Evolutionary conservation across 2,797 vertebrate genomes (phyloP), one percentile per base, ranked within the genome.

Genomic region (Odontamblyopus lacepedii): DNA sequence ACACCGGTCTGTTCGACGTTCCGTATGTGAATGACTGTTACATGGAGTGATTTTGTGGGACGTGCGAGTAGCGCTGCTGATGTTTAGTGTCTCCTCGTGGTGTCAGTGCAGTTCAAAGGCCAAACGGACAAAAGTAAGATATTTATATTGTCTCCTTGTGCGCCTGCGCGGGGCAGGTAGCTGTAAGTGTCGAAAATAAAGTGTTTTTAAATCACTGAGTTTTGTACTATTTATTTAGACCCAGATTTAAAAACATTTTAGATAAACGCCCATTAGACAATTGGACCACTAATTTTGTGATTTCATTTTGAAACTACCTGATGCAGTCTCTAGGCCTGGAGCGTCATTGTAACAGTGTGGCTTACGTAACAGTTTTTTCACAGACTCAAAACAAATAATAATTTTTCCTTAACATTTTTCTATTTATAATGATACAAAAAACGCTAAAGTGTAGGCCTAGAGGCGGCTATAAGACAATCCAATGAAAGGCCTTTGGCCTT

Each of bases 101-200:
- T 79, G 85, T 91, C 79, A 70, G 74, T 87, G 81, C 76, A 76
- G 88, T 87, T 86, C 69, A 83, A 78, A 85, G 71, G 68, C 32
- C 73, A 75, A 81, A 86, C 77, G 67, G 71, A 76, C 53, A 73
- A 92, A 87, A 87, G 7, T 67, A 80, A 85, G 78, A 89, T 92
- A 90, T 93, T 92, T 92, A 78, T 92, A 93, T 94, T 85, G 92
- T 95, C 73, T 90, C 68, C 67, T 84, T 81, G 84, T 91, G 85
- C 80, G 90, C 94, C 94, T 94, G 92, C 94, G 92, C 91, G 92
- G 89, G 86, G 83, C 90, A 92, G 88, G 82, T 95, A 88, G 88
- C 76, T 87, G 38, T 77, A 65, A 81, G 78, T 91, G 89, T 92
- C 82, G 70, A 48, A 73, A 93, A 85, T 92, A 93, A 93, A 91